Evolutionary conservation across 2,797 vertebrate genomes (phyloP), one percentile per base, ranked within the genome.

Genomic region (Eleutherodactylus coqui): DNA sequence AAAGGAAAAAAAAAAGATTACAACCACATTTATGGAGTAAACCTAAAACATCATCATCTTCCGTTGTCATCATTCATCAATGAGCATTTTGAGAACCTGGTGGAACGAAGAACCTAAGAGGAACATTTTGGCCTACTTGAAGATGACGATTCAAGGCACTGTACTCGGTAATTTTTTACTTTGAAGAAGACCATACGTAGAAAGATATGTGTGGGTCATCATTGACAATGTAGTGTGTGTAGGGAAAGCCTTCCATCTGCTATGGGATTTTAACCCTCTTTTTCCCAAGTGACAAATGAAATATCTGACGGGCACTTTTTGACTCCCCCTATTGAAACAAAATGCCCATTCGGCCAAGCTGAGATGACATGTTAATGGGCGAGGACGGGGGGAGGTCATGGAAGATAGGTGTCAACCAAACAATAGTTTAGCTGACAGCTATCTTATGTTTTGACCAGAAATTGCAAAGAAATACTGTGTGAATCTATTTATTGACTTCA

Each of bases 41-140:
- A 41, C 32, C 69, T n/a, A 27, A 43, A 43, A 10, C 64, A 69
- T 69, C 69, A 72, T 72, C 38, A 43, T 72, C 69, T 24, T 70
- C 34, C 38, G 1, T 21, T 69, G 5, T 21, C 13, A 34, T 21
- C 36, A 41, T n/a, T 32, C 2, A 36, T 67, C 53, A 6, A 32
- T 3, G 13, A 62, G n/a, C 17, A 4, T 72, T 72, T 38, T 41
- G 10, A n/a, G 11, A 43, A 72, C 0, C 69, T 5, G 38, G 16
- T n/a, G 38, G 43, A 41, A 70, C 32, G n/a, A n/a, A n/a, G n/a
- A n/a, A n/a, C n/a, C n/a, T 19, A 62, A 62, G 58, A 67, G 2
- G 0, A 34, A 16, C 34, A 34, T 38, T 34, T 34, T 17, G 17
- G 17, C 19, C 32, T 34, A 64, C 32, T 36, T 19, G 32, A 67